Evolutionary conservation across 2,113 vertebrate genomes (phyloP), one percentile per base, ranked within the genome.

Genomic region (Cromileptes altivelis): DNA sequence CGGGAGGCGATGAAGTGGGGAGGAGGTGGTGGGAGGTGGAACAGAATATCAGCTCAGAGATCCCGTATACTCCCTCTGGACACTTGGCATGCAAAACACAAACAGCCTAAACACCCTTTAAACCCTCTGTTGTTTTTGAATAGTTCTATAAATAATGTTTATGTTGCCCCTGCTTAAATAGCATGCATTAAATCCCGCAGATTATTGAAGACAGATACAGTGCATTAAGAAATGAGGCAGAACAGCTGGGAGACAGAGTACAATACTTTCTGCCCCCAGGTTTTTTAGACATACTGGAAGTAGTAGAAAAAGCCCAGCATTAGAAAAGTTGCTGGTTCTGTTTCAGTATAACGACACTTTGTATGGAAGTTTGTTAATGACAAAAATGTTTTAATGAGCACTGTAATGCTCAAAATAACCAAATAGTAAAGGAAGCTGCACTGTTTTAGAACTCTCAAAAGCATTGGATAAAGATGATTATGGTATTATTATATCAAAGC

Each of bases 121-220:
- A 63, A 56, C 15, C 50, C 27, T 71, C 12, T 47, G 69, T 37
- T 77, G 69, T 53, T 85, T 45, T 81, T 70, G 45, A 70, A 58
- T 85, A 47, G 65, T 75, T 64, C 6, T 65, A 53, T 50, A 30
- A 60, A 85, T 15, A 85, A 67, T 80, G 77, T 80, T 75, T 75
- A 85, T 13, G 27, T 55, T 58, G 64, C n/a, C n/a, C 8, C 15
- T 0, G 49, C 50, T 60, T 70, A 58, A 45, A 80, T 50, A 19
- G 64, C 19, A 37, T 47, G 49, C 82, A 79, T 74, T 69, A 75
- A 75, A 17, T 56, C 27, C 57, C 47, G 64, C 50, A 42, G 57
- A 78, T 63, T 79, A 49, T 58, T 62, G 37, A 25, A 56, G 12
- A 37, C 25, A 68, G 63, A 62, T 33, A 37, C 47, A 57, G 15